These are phyloP conservation scores for Epizoanthus scotinus DNA, from an alignment of 92 coral and sea anemone species.

Conservation along the genomic window DNA sequence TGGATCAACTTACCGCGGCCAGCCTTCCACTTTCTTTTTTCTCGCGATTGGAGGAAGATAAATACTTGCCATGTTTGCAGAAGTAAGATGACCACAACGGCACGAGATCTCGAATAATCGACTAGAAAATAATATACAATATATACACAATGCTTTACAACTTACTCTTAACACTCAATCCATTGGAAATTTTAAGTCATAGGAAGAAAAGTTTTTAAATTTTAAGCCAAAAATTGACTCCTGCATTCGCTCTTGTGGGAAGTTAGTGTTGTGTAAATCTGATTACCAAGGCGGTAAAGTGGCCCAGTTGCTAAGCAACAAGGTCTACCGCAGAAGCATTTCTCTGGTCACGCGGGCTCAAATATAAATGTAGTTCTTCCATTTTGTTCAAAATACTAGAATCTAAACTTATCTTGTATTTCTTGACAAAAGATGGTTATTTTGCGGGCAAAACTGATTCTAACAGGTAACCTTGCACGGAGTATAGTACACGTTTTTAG, in stretches of 20 bases:
- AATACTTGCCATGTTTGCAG: conserved; percentile 77
- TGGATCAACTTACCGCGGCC: conserved; percentile 70
- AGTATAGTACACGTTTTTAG: neutral
- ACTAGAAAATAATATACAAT: neutral
- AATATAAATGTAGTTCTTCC: neutral
- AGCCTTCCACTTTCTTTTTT: conserved; percentile 93
- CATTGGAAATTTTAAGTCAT: too few relatives aligned
- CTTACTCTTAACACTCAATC: too few relatives aligned
- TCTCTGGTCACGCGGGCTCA: too few relatives aligned
- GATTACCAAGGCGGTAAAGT: too few relatives aligned
- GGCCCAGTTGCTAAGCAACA: neutral
- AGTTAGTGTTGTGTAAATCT: too few relatives aligned
- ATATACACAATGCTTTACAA: neutral
- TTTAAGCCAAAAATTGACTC: too few relatives aligned
- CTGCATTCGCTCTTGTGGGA: too few relatives aligned
- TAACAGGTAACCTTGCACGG: conserved; percentile 69
- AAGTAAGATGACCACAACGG: neutral
- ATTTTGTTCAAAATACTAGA: neutral
- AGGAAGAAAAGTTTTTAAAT: too few relatives aligned
- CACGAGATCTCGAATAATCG: neutral
- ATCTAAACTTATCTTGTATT: neutral
- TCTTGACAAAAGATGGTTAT: conserved; percentile 74
- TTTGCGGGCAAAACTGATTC: conserved; percentile 82
- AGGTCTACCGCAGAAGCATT: neutral
- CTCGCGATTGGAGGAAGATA: conserved; percentile 97